Conservation (phyloP, 2,888 invertebrate genomes). For the Eupelmus urozonus region DNA sequence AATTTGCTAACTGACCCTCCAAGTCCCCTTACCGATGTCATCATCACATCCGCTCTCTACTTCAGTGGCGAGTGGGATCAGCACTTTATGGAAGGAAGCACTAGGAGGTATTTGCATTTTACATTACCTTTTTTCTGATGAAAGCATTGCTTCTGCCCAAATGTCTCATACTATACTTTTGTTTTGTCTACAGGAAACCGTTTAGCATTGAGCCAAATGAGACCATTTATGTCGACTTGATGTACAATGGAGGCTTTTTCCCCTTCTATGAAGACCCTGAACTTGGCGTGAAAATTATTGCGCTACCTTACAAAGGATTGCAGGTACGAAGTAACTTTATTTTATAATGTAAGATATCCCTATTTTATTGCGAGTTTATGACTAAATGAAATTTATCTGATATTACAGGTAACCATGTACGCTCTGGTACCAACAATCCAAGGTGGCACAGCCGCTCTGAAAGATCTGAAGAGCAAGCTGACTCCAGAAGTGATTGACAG, state of each 20-base stretch:
- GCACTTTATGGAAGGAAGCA: constrained; percentile 81
- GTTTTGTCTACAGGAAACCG: too few relatives aligned
- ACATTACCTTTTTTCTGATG: too few relatives aligned
- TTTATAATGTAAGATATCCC: too few relatives aligned
- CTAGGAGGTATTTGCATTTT: constrained; percentile 80
- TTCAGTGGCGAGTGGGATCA: constrained; percentile 85
- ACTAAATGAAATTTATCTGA: too few relatives aligned
- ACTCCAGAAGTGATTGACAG: constrained; percentile 78
- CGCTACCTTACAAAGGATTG: constrained; percentile 85
- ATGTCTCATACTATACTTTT: too few relatives aligned
- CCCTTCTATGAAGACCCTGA: constrained; percentile 79
- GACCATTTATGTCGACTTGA: constrained; percentile 80
- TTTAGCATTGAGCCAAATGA: constrained; percentile 77
- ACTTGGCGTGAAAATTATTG: constrained; percentile 82
- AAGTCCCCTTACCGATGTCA: constrained; percentile 80
- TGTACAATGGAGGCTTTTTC: constrained; percentile 82
- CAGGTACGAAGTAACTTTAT: too few relatives aligned
- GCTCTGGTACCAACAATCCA: constrained; percentile 81
- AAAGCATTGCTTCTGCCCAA: too few relatives aligned
- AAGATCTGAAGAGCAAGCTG: constrained; percentile 78
- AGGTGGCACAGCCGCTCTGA: constrained; percentile 77
- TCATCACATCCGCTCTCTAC: constrained; percentile 84
- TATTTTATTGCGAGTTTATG: not conserved
- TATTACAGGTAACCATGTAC: constrained; percentile 80
- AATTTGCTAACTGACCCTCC: constrained; percentile 81